phyloP scores from a whole-genome alignment of 1,140 invertebrate genomes.

The Aphaenogaster rudis region DNA sequence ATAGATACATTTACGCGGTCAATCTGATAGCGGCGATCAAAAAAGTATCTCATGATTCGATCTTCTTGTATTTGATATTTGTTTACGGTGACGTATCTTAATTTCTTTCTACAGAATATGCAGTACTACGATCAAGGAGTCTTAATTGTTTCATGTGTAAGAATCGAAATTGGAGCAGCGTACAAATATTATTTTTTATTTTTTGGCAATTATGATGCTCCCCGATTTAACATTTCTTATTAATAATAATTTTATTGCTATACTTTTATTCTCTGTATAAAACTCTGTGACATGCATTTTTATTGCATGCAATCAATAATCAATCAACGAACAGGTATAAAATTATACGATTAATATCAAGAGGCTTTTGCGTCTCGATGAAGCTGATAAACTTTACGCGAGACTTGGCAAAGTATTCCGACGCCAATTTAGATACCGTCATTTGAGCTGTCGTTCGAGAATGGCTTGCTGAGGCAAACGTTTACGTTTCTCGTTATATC shows the following conservation, averaged over 20 bases:
- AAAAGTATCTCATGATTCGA: slow-evolving; percentile 2
- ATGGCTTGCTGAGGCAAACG: slow-evolving; percentile 66
- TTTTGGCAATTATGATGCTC: neutral
- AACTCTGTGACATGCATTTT: neutral
- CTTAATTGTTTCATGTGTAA: neutral
- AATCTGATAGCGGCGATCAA: slow-evolving; percentile 32
- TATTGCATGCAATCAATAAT: neutral
- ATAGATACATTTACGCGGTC: slow-evolving; percentile 68
- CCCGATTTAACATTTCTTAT: neutral
- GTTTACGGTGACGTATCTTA: slow-evolving; percentile 13
- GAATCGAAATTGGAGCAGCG: neutral
- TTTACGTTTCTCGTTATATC: slow-evolving; percentile 73
- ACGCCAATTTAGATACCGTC: slow-evolving; percentile 53
- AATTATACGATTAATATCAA: slow-evolving; percentile 15
- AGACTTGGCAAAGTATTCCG: slow-evolving; percentile 53
- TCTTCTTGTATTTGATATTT: slow-evolving; percentile 25
- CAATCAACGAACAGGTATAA: neutral
- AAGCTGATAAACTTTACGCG: slow-evolving; percentile 53
- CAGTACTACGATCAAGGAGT: neutral
- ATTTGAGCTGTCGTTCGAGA: slow-evolving; percentile 54
- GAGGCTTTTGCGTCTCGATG: slow-evolving; percentile 31
- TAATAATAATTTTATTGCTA: neutral
- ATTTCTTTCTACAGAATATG: neutral
- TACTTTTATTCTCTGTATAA: neutral
- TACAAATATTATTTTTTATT: neutral